Conservation (phyloP, 2,113 vertebrate genomes). For the Mirounga angustirostris region DNA sequence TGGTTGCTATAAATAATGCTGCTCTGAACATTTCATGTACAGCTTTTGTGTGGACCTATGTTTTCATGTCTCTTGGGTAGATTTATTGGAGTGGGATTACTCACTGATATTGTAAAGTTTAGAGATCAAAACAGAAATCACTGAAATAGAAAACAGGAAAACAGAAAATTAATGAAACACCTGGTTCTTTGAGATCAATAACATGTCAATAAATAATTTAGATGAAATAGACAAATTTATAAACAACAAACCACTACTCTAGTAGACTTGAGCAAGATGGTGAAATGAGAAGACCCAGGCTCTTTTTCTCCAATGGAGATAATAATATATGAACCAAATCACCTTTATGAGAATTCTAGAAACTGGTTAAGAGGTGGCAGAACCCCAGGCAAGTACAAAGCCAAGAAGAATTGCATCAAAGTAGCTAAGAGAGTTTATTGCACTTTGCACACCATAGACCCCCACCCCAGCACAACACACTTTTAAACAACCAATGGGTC, state of each 20-base stretch:
- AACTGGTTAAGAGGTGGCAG: neutral
- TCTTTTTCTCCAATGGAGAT: neutral
- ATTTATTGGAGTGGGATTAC: no score
- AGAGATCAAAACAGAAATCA: no score
- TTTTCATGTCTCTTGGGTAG: no score
- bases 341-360: neutral
- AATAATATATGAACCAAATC: neutral
- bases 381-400: neutral
- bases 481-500: neutral
- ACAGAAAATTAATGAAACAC: neutral
- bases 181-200: neutral
- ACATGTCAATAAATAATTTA: neutral
- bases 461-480: neutral
- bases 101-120: no score
- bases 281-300: neutral
- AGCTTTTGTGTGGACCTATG: no score
- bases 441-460: neutral
- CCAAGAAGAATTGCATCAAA: neutral
- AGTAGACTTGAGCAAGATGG: neutral
- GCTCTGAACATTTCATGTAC: no score
- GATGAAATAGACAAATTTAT: neutral
- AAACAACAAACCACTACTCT: neutral
- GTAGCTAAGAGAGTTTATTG: neutral
- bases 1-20: no score
- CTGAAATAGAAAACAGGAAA: neutral